These are phyloP conservation scores for Neotoxoptera formosana DNA, from an alignment of 1,140 invertebrate genomes.

Conservation along the genomic window DNA sequence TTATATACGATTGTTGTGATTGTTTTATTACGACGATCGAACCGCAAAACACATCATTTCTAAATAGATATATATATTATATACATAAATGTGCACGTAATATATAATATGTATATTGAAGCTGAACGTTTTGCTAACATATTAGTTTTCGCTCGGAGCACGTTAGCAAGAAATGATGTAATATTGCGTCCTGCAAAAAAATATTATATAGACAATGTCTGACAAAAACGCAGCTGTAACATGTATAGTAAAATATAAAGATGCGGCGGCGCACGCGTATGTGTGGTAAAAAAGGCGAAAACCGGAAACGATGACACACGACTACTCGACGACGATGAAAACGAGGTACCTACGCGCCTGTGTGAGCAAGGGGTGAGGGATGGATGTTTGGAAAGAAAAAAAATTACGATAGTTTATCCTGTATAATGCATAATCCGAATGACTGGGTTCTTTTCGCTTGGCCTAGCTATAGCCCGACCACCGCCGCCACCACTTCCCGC, in stretches of 20 bases:
- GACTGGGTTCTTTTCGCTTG: constrained; percentile 36
- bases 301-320: constrained; percentile 5
- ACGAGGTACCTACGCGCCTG: neutral
- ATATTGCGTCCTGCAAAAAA: neutral
- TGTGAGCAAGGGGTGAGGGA: too few relatives aligned
- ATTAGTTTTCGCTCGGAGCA: constrained; percentile 13
- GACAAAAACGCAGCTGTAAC: neutral
- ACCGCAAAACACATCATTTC: constrained; percentile 19
- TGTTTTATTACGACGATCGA: neutral
- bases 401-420: constrained; percentile 37
- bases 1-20: neutral
- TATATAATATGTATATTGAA: neutral
- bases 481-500: neutral
- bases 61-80: neutral
- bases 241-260: neutral
- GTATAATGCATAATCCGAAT: constrained; percentile 43
- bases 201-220: neutral
- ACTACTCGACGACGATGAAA: constrained; percentile 12
- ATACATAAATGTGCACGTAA: neutral
- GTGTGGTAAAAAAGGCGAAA: constrained; percentile 5
- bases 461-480: neutral
- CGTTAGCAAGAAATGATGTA: neutral
- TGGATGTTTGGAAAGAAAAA: neutral
- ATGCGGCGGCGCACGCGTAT: neutral
- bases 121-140: neutral